Percentiles rank a stretch among this genome's conserved stretches.
These are phyloP conservation scores for Diachrysia chrysitis DNA, from an alignment of 2,888 invertebrate species.

Conservation along the genomic window DNA sequence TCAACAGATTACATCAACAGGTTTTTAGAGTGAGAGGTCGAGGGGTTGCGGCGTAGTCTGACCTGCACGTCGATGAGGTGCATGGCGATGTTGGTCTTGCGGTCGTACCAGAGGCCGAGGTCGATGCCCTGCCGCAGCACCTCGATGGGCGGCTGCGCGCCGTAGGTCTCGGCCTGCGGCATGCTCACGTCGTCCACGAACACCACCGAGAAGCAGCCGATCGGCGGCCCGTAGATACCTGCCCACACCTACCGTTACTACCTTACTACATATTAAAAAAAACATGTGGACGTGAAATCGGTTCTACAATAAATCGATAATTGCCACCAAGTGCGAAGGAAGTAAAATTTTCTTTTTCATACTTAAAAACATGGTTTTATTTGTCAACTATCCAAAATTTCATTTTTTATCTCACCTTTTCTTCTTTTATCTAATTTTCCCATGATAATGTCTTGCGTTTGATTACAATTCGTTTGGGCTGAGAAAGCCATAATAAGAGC, in stretches of 20 bases:
- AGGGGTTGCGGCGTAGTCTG: slow-evolving; percentile 24
- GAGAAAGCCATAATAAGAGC: slow-evolving; percentile 97
- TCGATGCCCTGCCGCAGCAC: slow-evolving; percentile 97
- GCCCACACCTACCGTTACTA: not conserved
- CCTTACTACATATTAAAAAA: too few relatives aligned
- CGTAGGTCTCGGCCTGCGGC: slow-evolving; percentile 96
- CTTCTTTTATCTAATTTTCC: slow-evolving; percentile 97
- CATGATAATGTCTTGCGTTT: slow-evolving; percentile 98
- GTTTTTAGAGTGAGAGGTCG: too few relatives aligned
- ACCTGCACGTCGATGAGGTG: slow-evolving; percentile 96
- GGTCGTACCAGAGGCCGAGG: slow-evolving; percentile 96
- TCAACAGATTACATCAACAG: too few relatives aligned
- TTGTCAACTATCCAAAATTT: too few relatives aligned
- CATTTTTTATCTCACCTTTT: slow-evolving; percentile 89
- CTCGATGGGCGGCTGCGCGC: slow-evolving; percentile 98
- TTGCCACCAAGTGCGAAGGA: too few relatives aligned
- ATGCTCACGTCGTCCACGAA: slow-evolving; percentile 99
- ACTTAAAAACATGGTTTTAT: too few relatives aligned
- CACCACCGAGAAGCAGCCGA: slow-evolving; percentile 96
- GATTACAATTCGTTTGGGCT: slow-evolving; percentile 97
- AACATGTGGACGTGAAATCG: too few relatives aligned
- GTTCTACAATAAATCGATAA: too few relatives aligned
- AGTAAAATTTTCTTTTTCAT: too few relatives aligned
- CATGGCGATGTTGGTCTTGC: slow-evolving; percentile 93
- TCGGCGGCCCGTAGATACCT: slow-evolving; percentile 97